phyloP scores from a whole-genome alignment of 2,797 vertebrate genomes.

The Poeciliopsis infans region DNA sequence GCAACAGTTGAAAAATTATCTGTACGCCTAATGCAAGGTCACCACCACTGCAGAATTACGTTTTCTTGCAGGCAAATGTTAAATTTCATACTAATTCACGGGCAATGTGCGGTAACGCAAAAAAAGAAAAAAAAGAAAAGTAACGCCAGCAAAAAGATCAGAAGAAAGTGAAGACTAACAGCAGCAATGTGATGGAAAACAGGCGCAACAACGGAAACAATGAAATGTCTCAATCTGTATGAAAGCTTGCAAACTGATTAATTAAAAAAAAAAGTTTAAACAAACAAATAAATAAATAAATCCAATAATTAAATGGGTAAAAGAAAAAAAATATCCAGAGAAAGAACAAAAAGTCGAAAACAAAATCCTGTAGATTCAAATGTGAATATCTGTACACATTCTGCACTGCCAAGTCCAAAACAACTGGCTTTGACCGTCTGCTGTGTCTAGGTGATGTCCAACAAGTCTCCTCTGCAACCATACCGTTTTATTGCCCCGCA shows the following conservation, averaged over 20 bases:
- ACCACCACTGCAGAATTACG: constrained; percentile 15
- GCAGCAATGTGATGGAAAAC: constrained; percentile 6
- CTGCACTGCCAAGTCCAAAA: constrained; percentile 80
- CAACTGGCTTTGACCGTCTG: constrained; percentile 81
- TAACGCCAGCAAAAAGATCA: constrained; percentile 16
- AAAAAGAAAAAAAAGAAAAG: no score
- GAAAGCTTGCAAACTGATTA: background rate
- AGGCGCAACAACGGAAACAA: background rate
- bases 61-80: constrained; percentile 34
- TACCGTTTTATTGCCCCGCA: constrained; percentile 76
- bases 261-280: background rate
- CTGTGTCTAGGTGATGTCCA: constrained; percentile 68
- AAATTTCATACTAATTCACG: constrained; percentile 33
- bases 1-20: constrained; percentile 65
- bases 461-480: constrained; percentile 70
- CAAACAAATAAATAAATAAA: background rate
- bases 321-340: background rate
- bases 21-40: constrained; percentile 31
- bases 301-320: background rate
- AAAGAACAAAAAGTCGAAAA: background rate
- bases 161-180: constrained; percentile 7
- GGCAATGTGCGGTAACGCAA: constrained; percentile 20
- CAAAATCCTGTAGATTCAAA: background rate
- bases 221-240: background rate
- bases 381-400: constrained; percentile 33